Conservation (phyloP, 2,797 vertebrate genomes). For the Chiloscyllium punctatum region DNA sequence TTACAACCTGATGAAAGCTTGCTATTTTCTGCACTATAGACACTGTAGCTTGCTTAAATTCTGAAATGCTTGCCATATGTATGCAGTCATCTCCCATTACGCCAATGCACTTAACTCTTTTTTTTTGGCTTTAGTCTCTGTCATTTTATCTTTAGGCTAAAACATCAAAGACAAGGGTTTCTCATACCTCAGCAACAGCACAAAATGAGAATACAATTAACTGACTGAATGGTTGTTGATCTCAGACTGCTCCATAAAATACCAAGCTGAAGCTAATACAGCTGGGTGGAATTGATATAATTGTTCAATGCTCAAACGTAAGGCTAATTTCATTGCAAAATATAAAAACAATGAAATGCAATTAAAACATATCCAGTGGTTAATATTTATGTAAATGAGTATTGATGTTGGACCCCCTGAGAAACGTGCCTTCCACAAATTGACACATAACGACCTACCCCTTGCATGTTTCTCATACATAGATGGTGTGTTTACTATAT, state of each 20-base stretch:
- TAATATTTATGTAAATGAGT: neutral
- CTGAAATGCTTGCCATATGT: neutral
- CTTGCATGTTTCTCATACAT: too few species aligned
- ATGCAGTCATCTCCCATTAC: neutral
- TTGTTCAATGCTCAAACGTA: neutral
- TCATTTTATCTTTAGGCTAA: slow-evolving; percentile 30
- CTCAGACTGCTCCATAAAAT: neutral
- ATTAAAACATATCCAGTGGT: neutral
- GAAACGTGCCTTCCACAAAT: too few species aligned
- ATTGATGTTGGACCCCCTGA: too few species aligned
- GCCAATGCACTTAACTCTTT: neutral
- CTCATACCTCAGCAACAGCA: slow-evolving; percentile 21
- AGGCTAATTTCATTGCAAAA: neutral
- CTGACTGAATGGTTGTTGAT: neutral
- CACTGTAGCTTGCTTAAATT: neutral
- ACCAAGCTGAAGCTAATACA: neutral
- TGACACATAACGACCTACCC: too few species aligned
- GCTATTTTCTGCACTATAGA: neutral
- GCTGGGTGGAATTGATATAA: neutral
- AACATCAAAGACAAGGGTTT: slow-evolving; percentile 1
- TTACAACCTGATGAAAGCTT: neutral
- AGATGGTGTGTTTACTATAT: too few species aligned
- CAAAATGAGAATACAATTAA: neutral
- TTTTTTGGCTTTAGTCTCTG: neutral
- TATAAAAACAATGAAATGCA: neutral